A percentile compares a stretch with the other conserved stretches of the same genome.
phyloP scores from a whole-genome alignment of 2,888 invertebrate genomes.

The Lydus trimaculatus region DNA sequence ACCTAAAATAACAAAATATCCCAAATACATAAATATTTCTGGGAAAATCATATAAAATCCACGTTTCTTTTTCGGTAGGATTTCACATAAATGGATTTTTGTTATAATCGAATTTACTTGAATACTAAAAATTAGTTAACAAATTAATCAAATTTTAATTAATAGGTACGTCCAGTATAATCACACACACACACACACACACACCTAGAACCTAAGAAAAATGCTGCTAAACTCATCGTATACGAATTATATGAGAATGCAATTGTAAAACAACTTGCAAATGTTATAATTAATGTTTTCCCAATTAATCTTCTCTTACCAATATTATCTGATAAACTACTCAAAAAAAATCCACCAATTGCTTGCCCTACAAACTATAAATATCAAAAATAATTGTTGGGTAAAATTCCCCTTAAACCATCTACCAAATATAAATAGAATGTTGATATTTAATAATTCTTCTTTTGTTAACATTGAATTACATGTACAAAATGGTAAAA shows the following conservation, averaged over 20 bases:
- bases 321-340: conserved; percentile 54
- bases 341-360: conserved; percentile 53
- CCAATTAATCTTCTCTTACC: conserved; percentile 58
- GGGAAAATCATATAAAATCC: conserved; percentile 55
- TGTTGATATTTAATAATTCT: conserved; percentile 4
- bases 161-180: not conserved
- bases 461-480: conserved; percentile 39
- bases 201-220: conserved; percentile 60
- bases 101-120: conserved; percentile 52
- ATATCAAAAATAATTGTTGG: no score
- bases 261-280: conserved; percentile 53
- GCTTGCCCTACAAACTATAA: conserved; percentile 54
- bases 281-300: conserved; percentile 53
- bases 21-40: conserved; percentile 57
- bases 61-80: conserved; percentile 55
- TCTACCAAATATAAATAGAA: conserved; percentile 3
- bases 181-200: no score
- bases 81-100: conserved; percentile 59
- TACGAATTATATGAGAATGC: conserved; percentile 57
- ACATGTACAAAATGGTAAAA: conserved; percentile 52
- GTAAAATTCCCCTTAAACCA: not conserved
- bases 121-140: conserved; percentile 47
- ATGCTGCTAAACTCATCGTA: conserved; percentile 53
- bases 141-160: conserved; percentile 19
- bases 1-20: conserved; percentile 52